Percentiles rank a stretch among this genome's conserved stretches.
phyloP scores from a whole-genome alignment of 2,888 invertebrate genomes.

The Hydrotaea diabolus region DNA sequence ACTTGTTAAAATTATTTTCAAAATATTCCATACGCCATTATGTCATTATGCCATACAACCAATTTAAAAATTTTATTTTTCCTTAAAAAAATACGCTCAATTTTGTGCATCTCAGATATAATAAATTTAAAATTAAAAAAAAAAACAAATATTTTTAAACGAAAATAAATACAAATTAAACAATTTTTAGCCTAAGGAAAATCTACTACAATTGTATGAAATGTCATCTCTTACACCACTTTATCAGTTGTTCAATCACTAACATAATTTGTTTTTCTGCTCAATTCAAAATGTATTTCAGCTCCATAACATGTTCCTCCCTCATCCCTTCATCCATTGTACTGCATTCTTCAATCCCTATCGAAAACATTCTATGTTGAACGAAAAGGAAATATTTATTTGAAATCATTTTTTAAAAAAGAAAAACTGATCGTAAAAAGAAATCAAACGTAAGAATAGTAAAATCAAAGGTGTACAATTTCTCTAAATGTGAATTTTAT shows the following conservation, averaged over 20 bases:
- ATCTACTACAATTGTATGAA: constrained; percentile 21
- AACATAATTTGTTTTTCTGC: background rate
- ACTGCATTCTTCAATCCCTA: background rate
- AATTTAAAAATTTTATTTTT: too few relatives aligned
- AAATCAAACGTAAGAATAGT: background rate
- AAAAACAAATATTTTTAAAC: too few relatives aligned
- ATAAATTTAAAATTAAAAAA: constrained; percentile 9
- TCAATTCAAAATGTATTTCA: background rate
- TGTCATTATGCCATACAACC: too few relatives aligned
- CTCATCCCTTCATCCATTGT: background rate
- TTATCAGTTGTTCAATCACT: background rate
- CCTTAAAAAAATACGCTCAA: too few relatives aligned
- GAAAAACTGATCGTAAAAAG: background rate
- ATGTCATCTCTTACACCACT: background rate
- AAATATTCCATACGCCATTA: too few relatives aligned
- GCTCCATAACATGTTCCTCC: background rate
- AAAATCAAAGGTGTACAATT: constrained; percentile 44
- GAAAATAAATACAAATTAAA: constrained; percentile 16
- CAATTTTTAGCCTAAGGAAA: constrained; percentile 6
- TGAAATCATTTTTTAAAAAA: constrained; percentile 8
- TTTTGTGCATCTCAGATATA: too few relatives aligned
- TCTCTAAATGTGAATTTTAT: constrained; percentile 60
- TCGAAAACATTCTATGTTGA: background rate
- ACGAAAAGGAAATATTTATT: background rate
- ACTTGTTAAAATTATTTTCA: too few relatives aligned